Conservation (phyloP, 2,113 vertebrate species). For the Uria aalge region DNA sequence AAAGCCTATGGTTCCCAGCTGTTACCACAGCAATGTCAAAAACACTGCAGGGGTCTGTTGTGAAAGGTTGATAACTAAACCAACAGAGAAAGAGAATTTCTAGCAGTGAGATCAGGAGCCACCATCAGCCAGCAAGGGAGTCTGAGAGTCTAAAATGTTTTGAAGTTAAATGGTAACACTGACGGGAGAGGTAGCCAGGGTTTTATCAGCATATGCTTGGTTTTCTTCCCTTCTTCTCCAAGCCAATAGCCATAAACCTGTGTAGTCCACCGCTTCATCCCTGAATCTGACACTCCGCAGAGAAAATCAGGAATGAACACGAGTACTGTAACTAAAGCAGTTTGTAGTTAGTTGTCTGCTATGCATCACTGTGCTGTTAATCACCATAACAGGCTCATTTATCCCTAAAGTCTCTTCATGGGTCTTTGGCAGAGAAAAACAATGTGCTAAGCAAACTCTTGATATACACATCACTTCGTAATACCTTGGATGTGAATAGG, state of each 20-base stretch:
- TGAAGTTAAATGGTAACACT: not conserved
- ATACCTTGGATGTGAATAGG: not conserved
- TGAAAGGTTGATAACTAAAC: not conserved
- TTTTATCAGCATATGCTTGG: not conserved
- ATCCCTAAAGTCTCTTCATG: not conserved
- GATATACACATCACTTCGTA: not conserved
- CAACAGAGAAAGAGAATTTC: not conserved
- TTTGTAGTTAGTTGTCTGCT: not conserved
- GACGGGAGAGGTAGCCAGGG: not conserved
- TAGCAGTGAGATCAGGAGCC: not conserved
- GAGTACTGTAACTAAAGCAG: not conserved
- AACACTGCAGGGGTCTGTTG: not conserved
- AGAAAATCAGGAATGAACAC: not conserved
- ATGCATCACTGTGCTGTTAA: constrained; percentile 2
- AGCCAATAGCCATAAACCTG: not conserved
- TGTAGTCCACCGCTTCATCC: not conserved
- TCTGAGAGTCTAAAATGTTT: not conserved
- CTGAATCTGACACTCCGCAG: not conserved
- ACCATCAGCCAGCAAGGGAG: not conserved
- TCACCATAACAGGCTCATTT: not conserved
- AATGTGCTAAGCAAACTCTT: not conserved
- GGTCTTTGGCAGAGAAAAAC: not conserved
- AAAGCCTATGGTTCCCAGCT: not conserved
- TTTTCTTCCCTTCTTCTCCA: not conserved
- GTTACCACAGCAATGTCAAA: not conserved